A percentile compares a stretch with the other conserved stretches of the same genome.
Evolutionary conservation across 2,888 invertebrate species (phyloP).

Genomic region (Notodonta dromedarius): DNA sequence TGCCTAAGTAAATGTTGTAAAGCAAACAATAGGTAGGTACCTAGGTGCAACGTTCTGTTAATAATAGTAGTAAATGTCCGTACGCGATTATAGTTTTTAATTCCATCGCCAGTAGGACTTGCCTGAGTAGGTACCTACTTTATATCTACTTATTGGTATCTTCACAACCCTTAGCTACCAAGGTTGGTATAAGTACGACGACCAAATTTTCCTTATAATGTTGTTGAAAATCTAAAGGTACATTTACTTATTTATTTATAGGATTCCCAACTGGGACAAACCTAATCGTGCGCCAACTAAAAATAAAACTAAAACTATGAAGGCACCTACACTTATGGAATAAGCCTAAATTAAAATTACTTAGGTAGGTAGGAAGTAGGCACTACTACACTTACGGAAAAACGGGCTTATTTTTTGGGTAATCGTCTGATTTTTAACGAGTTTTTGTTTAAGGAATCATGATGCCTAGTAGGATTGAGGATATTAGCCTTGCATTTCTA

Average conservation of each 20-base stretch:
- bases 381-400: too few species aligned
- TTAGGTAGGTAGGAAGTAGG: too few species aligned
- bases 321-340: too few species aligned
- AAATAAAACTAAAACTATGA: too few species aligned
- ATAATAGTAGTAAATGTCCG: constrained; percentile 21
- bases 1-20: constrained; percentile 15
- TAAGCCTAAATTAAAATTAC: too few species aligned
- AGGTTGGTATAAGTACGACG: constrained; percentile 13
- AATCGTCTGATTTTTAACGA: too few species aligned
- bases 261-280: too few species aligned
- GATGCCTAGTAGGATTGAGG: too few species aligned
- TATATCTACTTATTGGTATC: constrained; percentile 17
- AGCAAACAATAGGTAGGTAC: constrained; percentile 11
- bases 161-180: constrained; percentile 20
- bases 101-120: constrained; percentile 22
- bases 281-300: too few species aligned
- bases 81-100: constrained; percentile 27
- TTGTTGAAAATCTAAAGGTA: constrained; percentile 23
- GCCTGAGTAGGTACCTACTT: neutral
- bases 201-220: constrained; percentile 31
- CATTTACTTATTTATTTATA: constrained; percentile 11
- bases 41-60: constrained; percentile 8
- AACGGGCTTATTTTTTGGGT: too few species aligned
- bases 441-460: too few species aligned
- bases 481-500: too few species aligned